Conservation (phyloP, 2,888 invertebrate genomes). For the Proisotoma minuta region DNA sequence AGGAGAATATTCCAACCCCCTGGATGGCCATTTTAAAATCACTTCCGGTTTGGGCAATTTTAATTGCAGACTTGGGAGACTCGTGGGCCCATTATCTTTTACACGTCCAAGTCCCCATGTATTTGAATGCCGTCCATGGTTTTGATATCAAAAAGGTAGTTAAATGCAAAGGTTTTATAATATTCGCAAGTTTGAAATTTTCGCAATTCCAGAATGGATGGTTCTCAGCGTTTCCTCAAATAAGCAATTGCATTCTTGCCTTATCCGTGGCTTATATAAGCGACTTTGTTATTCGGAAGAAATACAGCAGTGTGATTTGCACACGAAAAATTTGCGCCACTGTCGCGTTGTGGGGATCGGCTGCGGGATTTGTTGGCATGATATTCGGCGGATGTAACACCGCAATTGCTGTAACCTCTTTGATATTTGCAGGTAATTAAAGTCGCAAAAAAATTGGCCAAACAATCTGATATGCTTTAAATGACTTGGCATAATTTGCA, state of each 20-base stretch:
- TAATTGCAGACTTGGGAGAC: slow-evolving; percentile 67
- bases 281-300: slow-evolving; percentile 56
- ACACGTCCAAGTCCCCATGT: slow-evolving; percentile 73
- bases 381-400: slow-evolving; percentile 62
- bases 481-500: no score
- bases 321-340: slow-evolving; percentile 54
- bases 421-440: slow-evolving; percentile 5
- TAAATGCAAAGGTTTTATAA: not conserved
- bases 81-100: slow-evolving; percentile 78
- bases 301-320: slow-evolving; percentile 50
- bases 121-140: slow-evolving; percentile 76
- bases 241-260: slow-evolving; percentile 63
- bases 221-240: slow-evolving; percentile 56
- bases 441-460: not conserved
- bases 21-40: slow-evolving; percentile 70
- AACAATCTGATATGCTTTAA: no score
- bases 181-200: slow-evolving; percentile 43
- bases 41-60: slow-evolving; percentile 75
- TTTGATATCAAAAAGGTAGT: slow-evolving; percentile 67
- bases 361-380: slow-evolving; percentile 59
- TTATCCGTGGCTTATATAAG: slow-evolving; percentile 62
- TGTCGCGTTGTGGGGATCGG: slow-evolving; percentile 55
- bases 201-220: slow-evolving; percentile 55
- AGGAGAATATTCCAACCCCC: slow-evolving; percentile 4
- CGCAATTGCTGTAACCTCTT: slow-evolving; percentile 47